A percentile compares a stretch with the other conserved stretches of the same genome.
These are phyloP conservation scores for Felis chaus DNA, from an alignment of 2,113 vertebrate species.

Conservation along the genomic window DNA sequence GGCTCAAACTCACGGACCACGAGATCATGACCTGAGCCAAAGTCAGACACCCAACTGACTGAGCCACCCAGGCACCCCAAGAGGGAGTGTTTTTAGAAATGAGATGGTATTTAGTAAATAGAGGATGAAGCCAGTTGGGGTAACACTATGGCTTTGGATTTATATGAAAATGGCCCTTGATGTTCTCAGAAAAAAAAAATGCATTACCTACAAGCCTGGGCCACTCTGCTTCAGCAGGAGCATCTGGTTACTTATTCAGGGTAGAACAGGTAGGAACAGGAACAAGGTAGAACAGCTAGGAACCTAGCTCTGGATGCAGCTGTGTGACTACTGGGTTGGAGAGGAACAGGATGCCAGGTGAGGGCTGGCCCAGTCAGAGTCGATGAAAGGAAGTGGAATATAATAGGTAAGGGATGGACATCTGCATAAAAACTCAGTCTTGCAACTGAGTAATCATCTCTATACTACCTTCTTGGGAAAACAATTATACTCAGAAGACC, in stretches of 20 bases:
- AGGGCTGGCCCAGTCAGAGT: background rate
- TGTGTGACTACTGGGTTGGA: background rate
- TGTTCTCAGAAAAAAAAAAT: constrained; percentile 5
- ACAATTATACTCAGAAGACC: background rate
- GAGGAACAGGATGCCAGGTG: background rate
- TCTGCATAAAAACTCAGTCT: background rate
- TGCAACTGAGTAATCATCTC: background rate
- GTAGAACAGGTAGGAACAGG: background rate
- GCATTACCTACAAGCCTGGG: background rate
- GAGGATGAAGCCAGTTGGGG: background rate
- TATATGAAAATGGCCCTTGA: background rate
- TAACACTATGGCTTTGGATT: background rate
- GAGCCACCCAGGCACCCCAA: too few species aligned
- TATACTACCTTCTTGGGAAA: background rate
- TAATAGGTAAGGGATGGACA: background rate
- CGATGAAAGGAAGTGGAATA: background rate
- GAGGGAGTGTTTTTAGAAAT: background rate
- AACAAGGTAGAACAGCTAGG: background rate
- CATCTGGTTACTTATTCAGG: background rate
- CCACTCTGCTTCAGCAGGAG: background rate
- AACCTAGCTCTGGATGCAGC: background rate
- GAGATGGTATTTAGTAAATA: background rate
- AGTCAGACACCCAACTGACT: too few species aligned
- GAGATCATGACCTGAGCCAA: too few species aligned
- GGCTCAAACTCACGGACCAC: too few species aligned